Evolutionary conservation across 2,797 vertebrate species (phyloP), one percentile per base, ranked within the genome.

Genomic region (Halcyon leucocephala): DNA sequence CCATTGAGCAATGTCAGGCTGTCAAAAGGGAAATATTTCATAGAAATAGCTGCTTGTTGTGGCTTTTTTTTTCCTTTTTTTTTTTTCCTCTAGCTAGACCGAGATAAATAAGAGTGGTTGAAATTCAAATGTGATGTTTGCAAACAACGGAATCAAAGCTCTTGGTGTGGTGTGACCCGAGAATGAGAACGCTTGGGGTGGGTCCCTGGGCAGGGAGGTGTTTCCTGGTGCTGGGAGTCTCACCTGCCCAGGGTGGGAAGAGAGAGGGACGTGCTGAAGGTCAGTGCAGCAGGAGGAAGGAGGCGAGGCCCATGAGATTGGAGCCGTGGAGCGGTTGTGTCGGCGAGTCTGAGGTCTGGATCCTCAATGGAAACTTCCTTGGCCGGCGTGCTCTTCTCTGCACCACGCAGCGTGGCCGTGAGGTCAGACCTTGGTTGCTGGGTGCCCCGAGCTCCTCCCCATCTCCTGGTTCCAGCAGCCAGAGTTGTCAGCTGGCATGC

Each of bases 21-120:
- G 91, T 91, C 93, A 52, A 21, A 83, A 85, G 74, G 79, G 84
- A 66, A 52, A 70, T 82, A 64, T 85, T 96, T 92, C 60, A 85
- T 1, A 7, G 60, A 19, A 91, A 77, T 51, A n/a, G 55, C 71
- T 70, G 58, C 67, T 70, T 62, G 78, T 85, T 70, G 82, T 89
- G 71, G 67, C 46, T 65, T 78, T 33, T n/a, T 15, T 26, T 13
- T 18, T 14, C 24, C 14, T 37, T 35, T 12, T 31, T 13, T 18
- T 20, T 7, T 21, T 21, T 25, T 19, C 41, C 70, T 79, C 67
- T 80, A 12, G 37, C 61, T 24, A 42, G 57, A 21, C 65, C 7
- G 14, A 51, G 49, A 92, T 48, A 92, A 93, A 67, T 46, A 61
- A 60, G 81, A 73, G 87, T 0, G 31, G 60, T 85, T 95, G 74